A percentile compares a stretch with the other conserved stretches of the same genome.
Evolutionary conservation across 2,888 invertebrate genomes (phyloP).

Genomic region (Arctia plantaginis): DNA sequence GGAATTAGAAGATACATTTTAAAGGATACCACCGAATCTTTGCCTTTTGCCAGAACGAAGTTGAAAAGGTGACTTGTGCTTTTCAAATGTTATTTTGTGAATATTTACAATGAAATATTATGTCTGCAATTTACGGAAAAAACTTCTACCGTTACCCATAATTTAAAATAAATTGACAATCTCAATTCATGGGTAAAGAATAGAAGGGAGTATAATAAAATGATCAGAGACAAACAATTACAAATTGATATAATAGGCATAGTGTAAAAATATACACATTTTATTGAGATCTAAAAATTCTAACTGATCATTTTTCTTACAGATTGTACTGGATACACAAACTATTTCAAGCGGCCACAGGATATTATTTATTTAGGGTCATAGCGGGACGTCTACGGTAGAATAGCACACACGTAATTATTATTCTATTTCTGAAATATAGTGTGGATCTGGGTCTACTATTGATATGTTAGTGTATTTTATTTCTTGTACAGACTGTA

Average conservation of each 20-base stretch:
- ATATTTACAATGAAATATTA: neutral
- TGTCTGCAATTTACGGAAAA: no score
- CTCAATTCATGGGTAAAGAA: no score
- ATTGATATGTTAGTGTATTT: neutral
- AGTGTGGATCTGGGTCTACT: neutral
- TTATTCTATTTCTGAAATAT: neutral
- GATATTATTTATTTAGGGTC: conserved; percentile 85
- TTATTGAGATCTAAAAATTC: neutral
- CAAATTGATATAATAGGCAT: no score
- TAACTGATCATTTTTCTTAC: conserved; percentile 56
- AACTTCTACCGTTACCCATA: neutral
- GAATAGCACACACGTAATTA: conserved; percentile 20
- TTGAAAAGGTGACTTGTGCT: conserved; percentile 85
- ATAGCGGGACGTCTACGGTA: conserved; percentile 78
- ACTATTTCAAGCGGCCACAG: conserved; percentile 87
- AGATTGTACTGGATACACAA: conserved; percentile 90
- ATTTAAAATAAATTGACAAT: no score
- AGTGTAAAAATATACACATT: neutral
- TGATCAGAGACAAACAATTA: no score
- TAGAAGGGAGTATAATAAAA: no score
- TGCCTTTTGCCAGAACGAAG: conserved; percentile 88
- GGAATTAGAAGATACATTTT: conserved; percentile 94
- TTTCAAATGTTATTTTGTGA: neutral
- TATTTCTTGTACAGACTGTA: conserved; percentile 5
- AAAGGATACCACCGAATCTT: conserved; percentile 90